phyloP scores from a whole-genome alignment of 2,888 invertebrate genomes.

The Conus canariensis region DNA sequence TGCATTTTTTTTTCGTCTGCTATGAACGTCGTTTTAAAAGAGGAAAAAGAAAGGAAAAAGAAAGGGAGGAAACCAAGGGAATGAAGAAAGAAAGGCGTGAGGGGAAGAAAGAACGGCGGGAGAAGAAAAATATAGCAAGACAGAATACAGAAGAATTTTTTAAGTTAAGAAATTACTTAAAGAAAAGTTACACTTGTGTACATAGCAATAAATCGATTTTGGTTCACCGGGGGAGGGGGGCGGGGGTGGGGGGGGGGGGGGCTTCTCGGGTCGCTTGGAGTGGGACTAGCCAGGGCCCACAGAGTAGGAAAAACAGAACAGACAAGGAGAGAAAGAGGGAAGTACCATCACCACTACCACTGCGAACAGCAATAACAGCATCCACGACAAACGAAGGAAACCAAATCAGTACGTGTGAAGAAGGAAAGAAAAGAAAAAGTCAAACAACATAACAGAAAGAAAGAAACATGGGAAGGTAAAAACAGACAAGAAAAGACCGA shows the following conservation, averaged over 20 bases:
- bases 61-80: background rate
- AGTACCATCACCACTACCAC: too few relatives aligned
- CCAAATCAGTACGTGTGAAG: background rate
- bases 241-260: background rate
- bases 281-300: too few relatives aligned
- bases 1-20: too few relatives aligned
- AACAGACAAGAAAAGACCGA: background rate
- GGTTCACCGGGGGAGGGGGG: background rate
- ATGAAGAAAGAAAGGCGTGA: background rate
- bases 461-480: background rate
- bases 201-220: too few relatives aligned
- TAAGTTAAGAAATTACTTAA: too few relatives aligned
- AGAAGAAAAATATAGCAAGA: background rate
- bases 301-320: background rate
- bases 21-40: too few relatives aligned
- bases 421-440: too few relatives aligned
- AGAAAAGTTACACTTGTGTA: too few relatives aligned
- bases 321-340: background rate
- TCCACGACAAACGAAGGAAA: too few relatives aligned
- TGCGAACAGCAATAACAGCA: too few relatives aligned
- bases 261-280: too few relatives aligned
- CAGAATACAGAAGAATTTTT: background rate
- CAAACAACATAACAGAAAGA: background rate
- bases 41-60: background rate
- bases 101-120: background rate